Evolutionary conservation across 1,140 invertebrate species (phyloP).

Genomic region (Macrotrachela quadricornifera): DNA sequence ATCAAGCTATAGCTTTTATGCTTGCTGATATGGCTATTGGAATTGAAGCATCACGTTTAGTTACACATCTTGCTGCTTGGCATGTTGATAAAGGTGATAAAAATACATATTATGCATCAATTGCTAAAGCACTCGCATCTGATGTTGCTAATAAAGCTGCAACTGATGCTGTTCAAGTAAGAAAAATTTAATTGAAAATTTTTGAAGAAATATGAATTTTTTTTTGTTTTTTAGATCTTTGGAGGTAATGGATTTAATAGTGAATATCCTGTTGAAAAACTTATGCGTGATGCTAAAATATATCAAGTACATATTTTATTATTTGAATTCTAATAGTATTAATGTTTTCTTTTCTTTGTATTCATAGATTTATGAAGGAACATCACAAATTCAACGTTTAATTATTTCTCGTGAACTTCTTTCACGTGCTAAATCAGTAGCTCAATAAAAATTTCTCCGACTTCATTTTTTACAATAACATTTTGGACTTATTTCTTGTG

Average conservation of each 20-base stretch:
- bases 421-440: not conserved
- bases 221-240: slow-evolving; percentile 46
- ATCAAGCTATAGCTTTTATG: slow-evolving; percentile 72
- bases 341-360: not conserved
- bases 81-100: slow-evolving; percentile 55
- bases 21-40: slow-evolving; percentile 80
- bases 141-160: slow-evolving; percentile 85
- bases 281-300: slow-evolving; percentile 98
- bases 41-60: slow-evolving; percentile 61
- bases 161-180: slow-evolving; percentile 62
- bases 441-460: too few species aligned
- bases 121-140: slow-evolving; percentile 72
- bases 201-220: too few species aligned
- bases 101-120: slow-evolving; percentile 67
- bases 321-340: not conserved
- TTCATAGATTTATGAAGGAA: slow-evolving; percentile 73
- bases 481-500: too few species aligned
- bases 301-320: slow-evolving; percentile 41
- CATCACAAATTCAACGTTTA: slow-evolving; percentile 78
- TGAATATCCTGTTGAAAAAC: slow-evolving; percentile 91
- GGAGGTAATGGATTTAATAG: slow-evolving; percentile 92
- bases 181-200: not conserved
- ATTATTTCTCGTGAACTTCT: slow-evolving; percentile 68
- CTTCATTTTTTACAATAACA: too few species aligned
- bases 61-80: slow-evolving; percentile 67